A percentile compares a stretch with the other conserved stretches of the same genome.
These are phyloP conservation scores for Subacronicta megacephala DNA, from an alignment of 2,888 invertebrate species.

Conservation along the genomic window DNA sequence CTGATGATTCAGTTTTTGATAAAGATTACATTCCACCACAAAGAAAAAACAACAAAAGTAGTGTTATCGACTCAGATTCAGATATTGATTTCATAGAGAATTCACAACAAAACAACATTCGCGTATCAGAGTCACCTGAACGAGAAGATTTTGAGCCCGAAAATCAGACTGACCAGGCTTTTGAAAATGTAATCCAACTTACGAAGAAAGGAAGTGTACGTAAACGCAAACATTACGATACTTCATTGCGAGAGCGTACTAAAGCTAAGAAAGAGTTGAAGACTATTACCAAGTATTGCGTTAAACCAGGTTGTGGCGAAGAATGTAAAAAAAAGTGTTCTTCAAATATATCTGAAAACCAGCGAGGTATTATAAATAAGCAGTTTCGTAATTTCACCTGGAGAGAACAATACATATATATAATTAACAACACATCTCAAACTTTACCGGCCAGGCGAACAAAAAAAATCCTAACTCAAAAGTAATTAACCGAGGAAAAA, in stretches of 20 bases:
- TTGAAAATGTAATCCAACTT: constrained; percentile 3
- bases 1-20: constrained; percentile 8
- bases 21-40: constrained; percentile 27
- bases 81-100: constrained; percentile 3
- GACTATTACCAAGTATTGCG: constrained; percentile 1
- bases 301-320: constrained; percentile 3
- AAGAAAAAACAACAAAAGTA: constrained; percentile 8
- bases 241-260: no score
- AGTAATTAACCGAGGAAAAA: no score
- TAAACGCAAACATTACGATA: no score
- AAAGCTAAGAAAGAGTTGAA: no score
- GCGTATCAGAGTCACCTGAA: constrained; percentile 3
- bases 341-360: not conserved
- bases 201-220: not conserved
- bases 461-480: constrained; percentile 18
- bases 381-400: constrained; percentile 1
- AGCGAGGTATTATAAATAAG: not conserved
- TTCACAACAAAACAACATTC: not conserved
- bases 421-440: constrained; percentile 21
- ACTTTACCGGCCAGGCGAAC: constrained; percentile 10
- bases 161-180: constrained; percentile 1
- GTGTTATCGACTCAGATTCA: not conserved
- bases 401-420: constrained; percentile 20
- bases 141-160: not conserved
- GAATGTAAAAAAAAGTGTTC: not conserved